Evolutionary conservation across 92 coral and sea anemone genomes (phyloP).

Genomic region (Epizoanthus stellaris): DNA sequence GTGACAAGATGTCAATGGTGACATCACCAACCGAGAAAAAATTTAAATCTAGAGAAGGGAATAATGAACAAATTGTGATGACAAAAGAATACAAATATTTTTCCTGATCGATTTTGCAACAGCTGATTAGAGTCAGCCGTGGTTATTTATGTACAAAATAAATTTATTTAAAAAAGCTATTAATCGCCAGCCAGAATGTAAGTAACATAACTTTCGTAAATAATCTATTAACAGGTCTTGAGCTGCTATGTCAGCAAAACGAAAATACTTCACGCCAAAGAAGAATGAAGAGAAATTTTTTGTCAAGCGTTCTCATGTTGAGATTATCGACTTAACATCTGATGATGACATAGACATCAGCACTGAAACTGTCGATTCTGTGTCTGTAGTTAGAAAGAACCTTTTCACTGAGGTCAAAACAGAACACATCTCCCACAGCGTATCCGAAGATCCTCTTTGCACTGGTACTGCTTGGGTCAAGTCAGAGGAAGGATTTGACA

Average conservation of each 20-base stretch:
- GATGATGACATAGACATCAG: conserved; percentile 18
- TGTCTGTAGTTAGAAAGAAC: conserved; percentile 23
- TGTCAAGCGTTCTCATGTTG: conserved; percentile 16
- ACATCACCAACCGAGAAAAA: conserved; percentile 15
- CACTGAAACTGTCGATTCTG: neutral
- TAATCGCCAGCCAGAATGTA: conserved; percentile 5
- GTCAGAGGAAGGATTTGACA: neutral
- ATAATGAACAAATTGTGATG: neutral
- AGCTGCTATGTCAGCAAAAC: conserved; percentile 24
- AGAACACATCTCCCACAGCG: conserved; percentile 14
- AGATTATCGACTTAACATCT: conserved; percentile 17
- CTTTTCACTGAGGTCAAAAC: conserved; percentile 19
- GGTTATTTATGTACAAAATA: conserved; percentile 6
- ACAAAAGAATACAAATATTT: conserved; percentile 5
- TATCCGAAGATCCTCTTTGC: conserved; percentile 12
- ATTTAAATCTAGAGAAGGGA: conserved; percentile 3
- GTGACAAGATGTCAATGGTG: conserved; percentile 3
- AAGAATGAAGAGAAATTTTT: conserved; percentile 40
- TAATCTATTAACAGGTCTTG: conserved; percentile 5
- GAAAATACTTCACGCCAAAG: conserved; percentile 48
- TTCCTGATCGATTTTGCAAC: conserved; percentile 4
- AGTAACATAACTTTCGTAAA: conserved; percentile 12
- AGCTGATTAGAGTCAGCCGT: conserved; percentile 2
- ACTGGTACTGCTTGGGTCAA: conserved; percentile 14
- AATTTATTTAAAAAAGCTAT: conserved; percentile 9